phyloP scores from a whole-genome alignment of 1,140 invertebrate genomes.

The Aricia agestis region DNA sequence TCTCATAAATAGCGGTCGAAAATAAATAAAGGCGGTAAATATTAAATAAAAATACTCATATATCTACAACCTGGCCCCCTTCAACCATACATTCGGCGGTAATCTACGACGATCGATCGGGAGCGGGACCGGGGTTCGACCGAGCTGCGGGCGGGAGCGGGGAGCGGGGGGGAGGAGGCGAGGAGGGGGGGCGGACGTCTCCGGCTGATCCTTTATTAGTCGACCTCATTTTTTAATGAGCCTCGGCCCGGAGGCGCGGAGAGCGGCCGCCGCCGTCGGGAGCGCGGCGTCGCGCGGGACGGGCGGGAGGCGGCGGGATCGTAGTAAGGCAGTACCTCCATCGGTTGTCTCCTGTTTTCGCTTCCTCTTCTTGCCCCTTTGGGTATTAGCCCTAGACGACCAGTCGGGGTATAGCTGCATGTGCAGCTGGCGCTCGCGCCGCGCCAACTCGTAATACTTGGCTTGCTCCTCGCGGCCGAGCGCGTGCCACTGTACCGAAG shows the following conservation, averaged over 20 bases:
- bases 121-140: conserved; percentile 32
- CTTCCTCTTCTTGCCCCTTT: conserved; percentile 99
- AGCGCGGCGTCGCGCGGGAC: conserved; percentile 29
- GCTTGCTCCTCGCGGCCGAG: conserved; percentile 98
- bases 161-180: conserved; percentile 31
- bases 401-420: conserved; percentile 99
- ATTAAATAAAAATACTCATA: conserved; percentile 65
- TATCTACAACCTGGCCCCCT: conserved; percentile 74
- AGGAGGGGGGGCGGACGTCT: conserved; percentile 47
- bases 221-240: conserved; percentile 66
- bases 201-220: conserved; percentile 67
- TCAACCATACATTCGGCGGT: conserved; percentile 67
- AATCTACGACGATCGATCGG: conserved; percentile 57
- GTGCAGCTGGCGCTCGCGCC: conserved; percentile 98
- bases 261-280: conserved; percentile 30
- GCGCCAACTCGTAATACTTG: conserved; percentile 99
- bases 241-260: conserved; percentile 29
- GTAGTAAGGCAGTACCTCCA: conserved; percentile 86
- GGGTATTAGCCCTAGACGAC: conserved; percentile 98
- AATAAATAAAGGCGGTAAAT: conserved; percentile 75
- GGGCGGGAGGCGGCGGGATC: conserved; percentile 45
- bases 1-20: conserved; percentile 57
- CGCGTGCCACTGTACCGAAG: conserved; percentile 93
- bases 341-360: conserved; percentile 98
- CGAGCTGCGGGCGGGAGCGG: conserved; percentile 28